Evolutionary conservation across 2,888 invertebrate species (phyloP), one percentile per base, ranked within the genome.

Genomic region (Capitulum mitella): DNA sequence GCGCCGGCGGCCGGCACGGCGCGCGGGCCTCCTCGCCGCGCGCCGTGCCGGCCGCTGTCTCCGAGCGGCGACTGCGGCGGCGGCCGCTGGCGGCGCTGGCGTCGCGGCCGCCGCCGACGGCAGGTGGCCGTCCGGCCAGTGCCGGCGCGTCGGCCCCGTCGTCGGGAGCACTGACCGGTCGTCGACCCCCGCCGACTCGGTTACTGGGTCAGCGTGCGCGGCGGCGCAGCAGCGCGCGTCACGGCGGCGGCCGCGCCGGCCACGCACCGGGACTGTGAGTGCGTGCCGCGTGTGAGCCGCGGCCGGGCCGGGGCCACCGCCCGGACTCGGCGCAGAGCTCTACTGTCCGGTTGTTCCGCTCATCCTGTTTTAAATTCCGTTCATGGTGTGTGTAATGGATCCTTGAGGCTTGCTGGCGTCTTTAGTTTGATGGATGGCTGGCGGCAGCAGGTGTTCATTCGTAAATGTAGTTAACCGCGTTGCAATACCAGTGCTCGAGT

Each of bases 151-250:
- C 64, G 64, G 64, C 8, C 32, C 19, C 64, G 64, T 64, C 64
- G 64, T 34, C 34, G 64, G 64, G 64, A 64, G 64, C 64, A 34
- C 32, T 64, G 64, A 34, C 64, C 64, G 64, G 64, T 19, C 64
- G 64, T 3, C 64, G 64, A 64, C 64, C 64, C n/a, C 64, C 64
- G 64, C 64, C 19, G 32, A 64, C 64, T 64, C 64, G 64, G 64
- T 64, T 64, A 64, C 32, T 64, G 34, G 64, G 64, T 64, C 64
- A 64, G 64, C 32, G 34, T 34, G 29, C 58, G n/a, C 10, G 10
- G 58, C 58, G 58, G 12, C 58, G 58, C 46, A 46, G n/a, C n/a
- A n/a, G n/a, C 43, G 43, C 43, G 5, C 43, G 43, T 43, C 43
- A 43, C 43, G 43, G 6, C 43, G 43, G 43, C 43, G 43, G 43